Base-by-base conservation (phyloP, 92 coral and sea anemone genomes). In the Desmophyllum pertusum region DNA sequence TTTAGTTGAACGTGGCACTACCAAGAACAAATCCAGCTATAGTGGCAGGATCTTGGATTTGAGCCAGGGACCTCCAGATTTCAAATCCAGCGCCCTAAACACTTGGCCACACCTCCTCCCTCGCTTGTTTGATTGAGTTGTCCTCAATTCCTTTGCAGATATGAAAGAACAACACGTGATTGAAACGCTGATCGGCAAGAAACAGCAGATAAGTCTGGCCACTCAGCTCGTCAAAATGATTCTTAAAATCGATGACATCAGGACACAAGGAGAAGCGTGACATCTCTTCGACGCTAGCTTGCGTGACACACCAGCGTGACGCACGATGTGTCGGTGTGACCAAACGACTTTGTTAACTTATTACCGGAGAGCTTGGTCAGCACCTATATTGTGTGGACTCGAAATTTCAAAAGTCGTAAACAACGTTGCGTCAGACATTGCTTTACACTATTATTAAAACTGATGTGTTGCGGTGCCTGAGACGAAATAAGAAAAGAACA, bases 171-270 rank as follows among this genome's bases (percentile, higher is more conserved):
- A 96, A 69, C 99, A 96, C 84, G 98, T 96, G 13, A 96, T 96
- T 11, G 99, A 96, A 81, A 92, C 99, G 10, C 87, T 96, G 40
- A 96, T 96, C 36, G 99, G 99, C 61, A 96, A 96, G 90, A 96
- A 96, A 80, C 99, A 96, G 61, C 99, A 96, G 76, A 94, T 96
- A 48, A 96, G 97, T 82, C 80, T 96, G 27, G 99, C 99, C 1
- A 96, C 99, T 8, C 99, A 96, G 48, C 90, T 96, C 66, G 99
- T 96, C 39, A 96, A 96, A 89, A 96, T 96, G 99, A 96, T 96
- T 53, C 89, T 96, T 75, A 96, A 96, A 77, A 96, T 96, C 41
- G 99, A 96, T 72, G 99, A 96, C 86, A 95, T 96, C 43, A 87
- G 99, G 84, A 92, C 88, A 11, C 95, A 96, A 73, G 95, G 88